These are phyloP conservation scores for Hyles euphorbiae DNA, from an alignment of 1,140 invertebrate species.

Conservation along the genomic window DNA sequence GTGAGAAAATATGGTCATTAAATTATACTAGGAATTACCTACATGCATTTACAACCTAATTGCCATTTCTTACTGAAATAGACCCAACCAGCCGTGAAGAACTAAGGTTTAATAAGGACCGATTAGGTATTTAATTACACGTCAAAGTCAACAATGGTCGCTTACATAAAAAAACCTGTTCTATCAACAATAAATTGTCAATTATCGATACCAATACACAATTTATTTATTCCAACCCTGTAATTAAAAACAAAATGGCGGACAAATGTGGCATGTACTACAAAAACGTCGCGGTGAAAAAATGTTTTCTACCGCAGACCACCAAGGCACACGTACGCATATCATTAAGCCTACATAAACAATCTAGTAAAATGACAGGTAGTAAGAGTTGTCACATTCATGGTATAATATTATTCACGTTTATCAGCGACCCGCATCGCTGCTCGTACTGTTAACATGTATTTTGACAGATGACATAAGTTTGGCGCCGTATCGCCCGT, in stretches of 20 bases:
- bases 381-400: constrained; percentile 51
- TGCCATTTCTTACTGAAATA: too few relatives aligned
- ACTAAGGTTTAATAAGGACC: too few relatives aligned
- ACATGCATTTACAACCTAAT: too few relatives aligned
- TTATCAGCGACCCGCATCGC: constrained; percentile 35
- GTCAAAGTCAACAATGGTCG: background rate
- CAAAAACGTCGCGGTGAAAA: constrained; percentile 26
- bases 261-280: background rate
- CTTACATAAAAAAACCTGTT: background rate
- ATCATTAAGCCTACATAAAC: constrained; percentile 63
- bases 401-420: constrained; percentile 54
- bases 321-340: constrained; percentile 65
- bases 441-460: constrained; percentile 65
- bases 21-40: too few relatives aligned
- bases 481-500: constrained; percentile 56
- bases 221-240: background rate
- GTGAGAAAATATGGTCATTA: too few relatives aligned
- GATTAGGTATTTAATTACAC: background rate
- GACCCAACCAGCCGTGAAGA: too few relatives aligned
- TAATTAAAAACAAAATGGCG: background rate
- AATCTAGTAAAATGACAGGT: constrained; percentile 68
- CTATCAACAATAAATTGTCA: too few relatives aligned
- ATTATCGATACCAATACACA: background rate
- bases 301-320: constrained; percentile 52
- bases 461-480: constrained; percentile 75